A percentile compares a stretch with the other conserved stretches of the same genome.
These are phyloP conservation scores for Tyrophagus putrescentiae DNA, from an alignment of 1,140 invertebrate genomes.

Conservation along the genomic window DNA sequence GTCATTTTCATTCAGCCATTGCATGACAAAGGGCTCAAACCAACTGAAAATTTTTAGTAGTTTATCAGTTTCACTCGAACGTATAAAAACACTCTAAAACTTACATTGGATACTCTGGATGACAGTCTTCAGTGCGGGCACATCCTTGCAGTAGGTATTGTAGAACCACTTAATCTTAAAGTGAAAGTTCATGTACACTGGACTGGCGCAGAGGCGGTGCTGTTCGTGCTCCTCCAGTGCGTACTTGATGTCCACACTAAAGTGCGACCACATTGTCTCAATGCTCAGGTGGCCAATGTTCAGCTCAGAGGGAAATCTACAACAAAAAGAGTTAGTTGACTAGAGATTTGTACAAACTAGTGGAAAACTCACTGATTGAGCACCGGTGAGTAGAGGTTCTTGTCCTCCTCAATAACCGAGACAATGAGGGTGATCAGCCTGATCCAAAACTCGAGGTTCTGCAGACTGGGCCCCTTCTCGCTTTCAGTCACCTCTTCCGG, in stretches of 20 bases:
- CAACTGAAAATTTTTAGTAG: constrained; percentile 40
- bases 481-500: constrained; percentile 36
- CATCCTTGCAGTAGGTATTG: constrained; percentile 94
- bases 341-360: neutral
- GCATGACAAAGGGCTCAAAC: constrained; percentile 99
- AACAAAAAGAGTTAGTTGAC: neutral
- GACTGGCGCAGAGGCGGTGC: constrained; percentile 85
- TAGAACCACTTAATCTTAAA: constrained; percentile 99
- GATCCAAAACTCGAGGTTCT: constrained; percentile 95
- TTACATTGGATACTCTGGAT: constrained; percentile 87
- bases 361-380: constrained; percentile 64
- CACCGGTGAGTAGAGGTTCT: constrained; percentile 94
- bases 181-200: constrained; percentile 98
- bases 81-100: constrained; percentile 27
- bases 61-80: neutral
- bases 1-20: constrained; percentile 99
- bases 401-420: constrained; percentile 96
- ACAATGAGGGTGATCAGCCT: constrained; percentile 93
- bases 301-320: constrained; percentile 44
- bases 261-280: constrained; percentile 89
- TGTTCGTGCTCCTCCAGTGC: constrained; percentile 95
- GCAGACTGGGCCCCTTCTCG: constrained; percentile 73
- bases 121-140: constrained; percentile 80
- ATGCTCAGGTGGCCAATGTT: constrained; percentile 71
- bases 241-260: constrained; percentile 95